phyloP scores from a whole-genome alignment of 2,113 vertebrate species.

The Porphyrio hochstetteri region DNA sequence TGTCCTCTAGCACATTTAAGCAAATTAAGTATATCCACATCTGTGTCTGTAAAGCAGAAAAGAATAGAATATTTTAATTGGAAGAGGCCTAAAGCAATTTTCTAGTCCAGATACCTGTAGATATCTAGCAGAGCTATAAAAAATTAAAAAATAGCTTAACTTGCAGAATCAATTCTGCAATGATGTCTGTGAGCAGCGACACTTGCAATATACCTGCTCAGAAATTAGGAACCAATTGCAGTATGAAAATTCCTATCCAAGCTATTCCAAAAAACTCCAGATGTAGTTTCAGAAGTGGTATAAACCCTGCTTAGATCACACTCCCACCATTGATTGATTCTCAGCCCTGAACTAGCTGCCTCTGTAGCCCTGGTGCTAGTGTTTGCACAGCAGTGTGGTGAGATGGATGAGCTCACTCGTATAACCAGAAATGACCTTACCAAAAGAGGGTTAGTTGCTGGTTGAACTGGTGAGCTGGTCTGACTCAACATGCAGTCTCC shows the following conservation, averaged over 20 bases:
- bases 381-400: not conserved
- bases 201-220: not conserved
- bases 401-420: not conserved
- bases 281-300: not conserved
- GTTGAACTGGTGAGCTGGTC: not conserved
- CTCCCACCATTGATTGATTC: not conserved
- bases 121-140: not conserved
- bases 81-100: not conserved
- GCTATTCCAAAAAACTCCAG: not conserved
- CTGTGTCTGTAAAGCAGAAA: not conserved
- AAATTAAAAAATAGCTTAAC: not conserved
- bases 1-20: not conserved
- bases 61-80: not conserved
- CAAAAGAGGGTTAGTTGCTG: not conserved
- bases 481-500: not conserved
- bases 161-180: not conserved
- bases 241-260: not conserved
- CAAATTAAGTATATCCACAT: not conserved
- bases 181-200: not conserved
- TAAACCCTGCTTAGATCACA: not conserved
- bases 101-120: not conserved
- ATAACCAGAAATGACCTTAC: not conserved
- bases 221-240: not conserved
- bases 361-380: not conserved
- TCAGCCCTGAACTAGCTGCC: not conserved